These are phyloP conservation scores for Uloborus plumipes DNA, from an alignment of 2,888 invertebrate species.

Conservation along the genomic window DNA sequence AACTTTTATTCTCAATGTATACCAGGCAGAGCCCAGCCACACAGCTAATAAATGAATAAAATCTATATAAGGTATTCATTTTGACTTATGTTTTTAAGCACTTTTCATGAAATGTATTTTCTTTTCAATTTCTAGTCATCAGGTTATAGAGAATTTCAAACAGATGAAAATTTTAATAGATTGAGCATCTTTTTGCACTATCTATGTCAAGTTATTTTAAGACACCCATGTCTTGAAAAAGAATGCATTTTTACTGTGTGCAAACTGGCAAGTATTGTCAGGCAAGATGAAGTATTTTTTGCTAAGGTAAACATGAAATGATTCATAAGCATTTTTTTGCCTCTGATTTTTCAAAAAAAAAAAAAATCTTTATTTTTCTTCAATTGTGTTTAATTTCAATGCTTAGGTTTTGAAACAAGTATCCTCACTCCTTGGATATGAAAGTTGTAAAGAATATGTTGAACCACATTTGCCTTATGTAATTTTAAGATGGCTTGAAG, in stretches of 20 bases:
- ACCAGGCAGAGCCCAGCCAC: no score
- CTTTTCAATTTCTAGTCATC: no score
- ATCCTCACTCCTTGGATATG: slow-evolving; percentile 20
- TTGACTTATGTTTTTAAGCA: no score
- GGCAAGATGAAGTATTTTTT: slow-evolving; percentile 7
- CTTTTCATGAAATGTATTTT: no score
- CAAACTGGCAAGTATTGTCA: slow-evolving; percentile 24
- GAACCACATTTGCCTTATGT: slow-evolving; percentile 43
- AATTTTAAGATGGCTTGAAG: slow-evolving; percentile 40
- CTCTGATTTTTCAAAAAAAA: not conserved
- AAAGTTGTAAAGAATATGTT: slow-evolving; percentile 18
- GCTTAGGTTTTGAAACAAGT: slow-evolving; percentile 44
- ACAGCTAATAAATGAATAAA: no score
- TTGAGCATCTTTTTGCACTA: slow-evolving; percentile 34
- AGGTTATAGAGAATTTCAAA: not conserved
- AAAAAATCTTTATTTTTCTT: not conserved
- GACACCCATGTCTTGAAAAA: slow-evolving; percentile 40
- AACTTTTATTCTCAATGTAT: no score
- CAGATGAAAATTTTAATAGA: slow-evolving; percentile 29
- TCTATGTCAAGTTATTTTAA: slow-evolving; percentile 25
- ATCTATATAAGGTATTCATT: no score
- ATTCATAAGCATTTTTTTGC: not conserved
- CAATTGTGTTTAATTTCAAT: slow-evolving; percentile 1
- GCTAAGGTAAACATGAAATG: slow-evolving; percentile 27
- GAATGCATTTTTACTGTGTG: slow-evolving; percentile 44